Evolutionary conservation across 1,140 invertebrate genomes (phyloP).

Genomic region (Drosophila sturtevanti): DNA sequence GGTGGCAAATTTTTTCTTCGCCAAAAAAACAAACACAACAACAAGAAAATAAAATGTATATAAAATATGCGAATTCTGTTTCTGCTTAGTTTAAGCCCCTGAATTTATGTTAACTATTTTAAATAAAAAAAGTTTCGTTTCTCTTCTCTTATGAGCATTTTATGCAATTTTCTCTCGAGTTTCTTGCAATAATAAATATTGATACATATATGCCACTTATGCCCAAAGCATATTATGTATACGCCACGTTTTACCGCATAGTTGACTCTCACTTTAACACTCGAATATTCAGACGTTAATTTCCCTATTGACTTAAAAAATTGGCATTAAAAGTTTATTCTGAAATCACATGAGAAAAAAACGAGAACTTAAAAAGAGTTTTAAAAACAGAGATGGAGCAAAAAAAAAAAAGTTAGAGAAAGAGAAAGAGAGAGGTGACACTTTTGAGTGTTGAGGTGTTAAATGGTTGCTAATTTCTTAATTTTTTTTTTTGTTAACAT

Average conservation of each 20-base stretch:
- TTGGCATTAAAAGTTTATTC: slow-evolving; percentile 27
- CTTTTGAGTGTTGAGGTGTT: slow-evolving; percentile 19
- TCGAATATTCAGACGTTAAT: slow-evolving; percentile 27
- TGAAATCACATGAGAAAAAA: slow-evolving; percentile 45
- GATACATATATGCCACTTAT: slow-evolving; percentile 13
- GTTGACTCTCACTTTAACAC: slow-evolving; percentile 5
- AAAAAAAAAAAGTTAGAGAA: not conserved
- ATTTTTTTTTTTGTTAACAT: slow-evolving; percentile 8
- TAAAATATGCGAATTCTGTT: not conserved
- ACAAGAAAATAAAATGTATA: slow-evolving; percentile 25
- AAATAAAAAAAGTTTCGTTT: too few species aligned
- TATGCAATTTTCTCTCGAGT: too few species aligned
- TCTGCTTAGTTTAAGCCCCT: not conserved
- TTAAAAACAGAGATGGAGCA: too few species aligned
- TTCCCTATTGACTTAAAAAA: slow-evolving; percentile 20
- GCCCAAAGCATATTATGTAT: slow-evolving; percentile 42
- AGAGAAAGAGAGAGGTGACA: not conserved
- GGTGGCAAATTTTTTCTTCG: slow-evolving; percentile 38
- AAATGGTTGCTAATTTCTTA: slow-evolving; percentile 44
- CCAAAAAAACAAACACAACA: slow-evolving; percentile 50
- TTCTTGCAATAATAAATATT: too few species aligned
- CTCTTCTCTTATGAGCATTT: too few species aligned
- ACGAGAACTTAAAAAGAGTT: slow-evolving; percentile 9
- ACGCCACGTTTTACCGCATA: slow-evolving; percentile 25
- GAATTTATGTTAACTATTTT: too few species aligned